A percentile compares a stretch with the other conserved stretches of the same genome.
Conservation (phyloP, 2,888 invertebrate species). For the Ectemnius cavifrons region DNA sequence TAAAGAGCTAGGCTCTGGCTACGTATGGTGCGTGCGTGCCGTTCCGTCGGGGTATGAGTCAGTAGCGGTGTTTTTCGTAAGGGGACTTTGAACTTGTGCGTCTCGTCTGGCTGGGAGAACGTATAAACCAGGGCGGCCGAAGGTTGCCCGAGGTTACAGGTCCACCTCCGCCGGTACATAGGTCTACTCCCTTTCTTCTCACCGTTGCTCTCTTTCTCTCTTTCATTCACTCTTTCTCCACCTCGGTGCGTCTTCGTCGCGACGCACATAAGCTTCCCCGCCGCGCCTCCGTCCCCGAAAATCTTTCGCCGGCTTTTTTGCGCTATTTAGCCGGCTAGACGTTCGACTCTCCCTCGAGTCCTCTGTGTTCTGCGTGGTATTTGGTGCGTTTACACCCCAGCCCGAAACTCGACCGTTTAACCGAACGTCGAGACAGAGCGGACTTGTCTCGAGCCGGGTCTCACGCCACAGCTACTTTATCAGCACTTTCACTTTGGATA, state of each 20-base stretch:
- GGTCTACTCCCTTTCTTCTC: no score
- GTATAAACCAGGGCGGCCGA: slow-evolving; percentile 59
- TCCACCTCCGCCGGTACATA: slow-evolving; percentile 21
- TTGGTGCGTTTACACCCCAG: neutral
- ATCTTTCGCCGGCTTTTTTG: slow-evolving; percentile 42
- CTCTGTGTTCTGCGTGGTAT: neutral
- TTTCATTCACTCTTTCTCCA: neutral
- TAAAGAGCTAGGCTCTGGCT: no score
- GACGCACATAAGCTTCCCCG: slow-evolving; percentile 5
- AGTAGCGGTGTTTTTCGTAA: slow-evolving; percentile 55
- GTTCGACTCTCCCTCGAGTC: slow-evolving; percentile 8
- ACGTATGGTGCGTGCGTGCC: no score
- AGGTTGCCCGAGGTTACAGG: slow-evolving; percentile 65
- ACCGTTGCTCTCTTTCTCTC: neutral
- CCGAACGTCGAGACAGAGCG: neutral
- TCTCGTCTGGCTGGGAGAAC: slow-evolving; percentile 58
- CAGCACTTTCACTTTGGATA: slow-evolving; percentile 23
- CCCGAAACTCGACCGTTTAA: neutral
- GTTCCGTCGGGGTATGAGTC: slow-evolving; percentile 22
- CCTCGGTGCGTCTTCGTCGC: no score
- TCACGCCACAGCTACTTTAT: slow-evolving; percentile 26
- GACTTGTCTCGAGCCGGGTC: neutral
- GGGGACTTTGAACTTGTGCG: slow-evolving; percentile 68
- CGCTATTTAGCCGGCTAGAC: slow-evolving; percentile 54
- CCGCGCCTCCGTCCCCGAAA: slow-evolving; percentile 31